These are phyloP conservation scores for Diachrysia chrysitis DNA, from an alignment of 2,888 invertebrate species.

Conservation along the genomic window DNA sequence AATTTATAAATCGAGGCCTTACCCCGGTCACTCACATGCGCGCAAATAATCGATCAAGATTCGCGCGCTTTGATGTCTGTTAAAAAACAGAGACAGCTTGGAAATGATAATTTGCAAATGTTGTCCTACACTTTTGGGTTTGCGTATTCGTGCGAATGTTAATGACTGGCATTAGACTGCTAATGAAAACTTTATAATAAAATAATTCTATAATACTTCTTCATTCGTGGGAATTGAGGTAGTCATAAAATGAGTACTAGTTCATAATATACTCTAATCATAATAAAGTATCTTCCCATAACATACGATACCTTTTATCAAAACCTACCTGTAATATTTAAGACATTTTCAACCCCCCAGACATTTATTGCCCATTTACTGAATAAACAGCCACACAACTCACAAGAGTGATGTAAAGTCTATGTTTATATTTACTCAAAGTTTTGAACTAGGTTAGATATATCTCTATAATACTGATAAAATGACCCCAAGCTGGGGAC, in stretches of 20 bases:
- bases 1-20: too few species aligned
- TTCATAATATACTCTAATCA: background rate
- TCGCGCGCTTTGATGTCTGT: too few species aligned
- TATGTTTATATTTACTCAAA: background rate
- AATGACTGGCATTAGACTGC: too few species aligned
- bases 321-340: constrained; percentile 6
- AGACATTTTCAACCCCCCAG: background rate
- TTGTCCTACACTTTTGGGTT: too few species aligned
- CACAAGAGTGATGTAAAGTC: background rate
- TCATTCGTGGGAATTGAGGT: background rate
- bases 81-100: too few species aligned
- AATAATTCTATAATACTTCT: background rate
- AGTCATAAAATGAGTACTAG: background rate
- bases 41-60: too few species aligned
- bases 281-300: constrained; percentile 4
- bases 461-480: constrained; percentile 27
- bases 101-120: too few species aligned
- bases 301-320: constrained; percentile 1
- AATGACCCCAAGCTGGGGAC: constrained; percentile 33
- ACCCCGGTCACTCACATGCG: too few species aligned
- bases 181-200: background rate
- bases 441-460: constrained; percentile 3
- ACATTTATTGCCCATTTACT: constrained; percentile 10
- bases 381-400: background rate
- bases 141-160: too few species aligned